Conservation (phyloP, 2,113 vertebrate species). For the Alosa alosa region DNA sequence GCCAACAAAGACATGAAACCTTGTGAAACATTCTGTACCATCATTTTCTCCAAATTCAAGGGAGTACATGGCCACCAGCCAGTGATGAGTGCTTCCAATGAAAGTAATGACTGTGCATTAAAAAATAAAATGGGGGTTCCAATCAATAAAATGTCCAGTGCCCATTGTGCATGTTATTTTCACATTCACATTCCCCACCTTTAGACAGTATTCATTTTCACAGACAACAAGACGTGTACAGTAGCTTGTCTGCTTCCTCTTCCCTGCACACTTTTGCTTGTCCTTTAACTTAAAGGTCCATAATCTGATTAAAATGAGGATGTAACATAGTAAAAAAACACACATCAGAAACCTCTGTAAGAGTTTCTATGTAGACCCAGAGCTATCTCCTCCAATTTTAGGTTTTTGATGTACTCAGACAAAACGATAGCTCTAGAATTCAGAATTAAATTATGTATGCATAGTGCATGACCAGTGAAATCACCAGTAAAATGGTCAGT, state of each 20-base stretch:
- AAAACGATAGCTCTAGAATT: neutral
- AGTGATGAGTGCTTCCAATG: neutral
- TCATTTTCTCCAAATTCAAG: too few species aligned
- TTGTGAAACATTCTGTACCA: neutral
- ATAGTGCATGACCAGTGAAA: neutral
- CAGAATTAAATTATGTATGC: neutral
- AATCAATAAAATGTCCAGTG: neutral
- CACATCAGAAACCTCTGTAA: neutral
- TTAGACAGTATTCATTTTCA: neutral
- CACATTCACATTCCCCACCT: neutral
- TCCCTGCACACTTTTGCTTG: too few species aligned
- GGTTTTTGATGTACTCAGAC: too few species aligned
- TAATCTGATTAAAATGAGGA: neutral
- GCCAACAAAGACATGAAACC: neutral
- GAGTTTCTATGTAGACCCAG: neutral
- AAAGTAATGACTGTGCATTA: neutral
- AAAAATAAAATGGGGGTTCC: neutral
- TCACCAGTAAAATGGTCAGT: too few species aligned
- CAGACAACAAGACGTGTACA: neutral
- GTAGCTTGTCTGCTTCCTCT: neutral
- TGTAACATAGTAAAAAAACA: neutral
- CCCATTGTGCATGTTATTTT: neutral
- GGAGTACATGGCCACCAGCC: neutral
- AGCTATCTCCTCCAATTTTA: neutral
- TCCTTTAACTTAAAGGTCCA: neutral